Conservation (phyloP, 2,797 vertebrate genomes). For the Nyctibius grandis region DNA sequence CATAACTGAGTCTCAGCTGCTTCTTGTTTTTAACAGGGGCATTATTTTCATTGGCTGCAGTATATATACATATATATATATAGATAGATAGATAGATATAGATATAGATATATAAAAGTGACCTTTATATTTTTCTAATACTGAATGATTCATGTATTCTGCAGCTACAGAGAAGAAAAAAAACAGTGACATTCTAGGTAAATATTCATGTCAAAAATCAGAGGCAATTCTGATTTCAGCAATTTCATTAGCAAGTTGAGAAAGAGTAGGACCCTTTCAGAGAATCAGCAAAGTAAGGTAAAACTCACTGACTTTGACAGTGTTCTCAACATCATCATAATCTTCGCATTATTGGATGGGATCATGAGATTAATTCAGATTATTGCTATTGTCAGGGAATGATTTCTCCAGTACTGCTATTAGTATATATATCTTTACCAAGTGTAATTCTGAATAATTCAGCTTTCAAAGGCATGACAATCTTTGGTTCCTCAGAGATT, state of each 20-base stretch:
- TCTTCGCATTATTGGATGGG: background rate
- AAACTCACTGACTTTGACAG: background rate
- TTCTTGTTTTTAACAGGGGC: background rate
- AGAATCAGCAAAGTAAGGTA: background rate
- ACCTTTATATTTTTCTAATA: background rate
- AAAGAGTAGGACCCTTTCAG: background rate
- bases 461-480: rapidly evolving
- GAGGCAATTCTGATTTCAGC: background rate
- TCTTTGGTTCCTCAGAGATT: background rate
- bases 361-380: background rate
- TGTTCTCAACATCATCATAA: background rate
- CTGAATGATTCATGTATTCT: background rate
- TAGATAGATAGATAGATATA: too few relatives aligned
- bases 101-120: too few relatives aligned
- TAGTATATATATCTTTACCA: background rate
- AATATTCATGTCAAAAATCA: background rate
- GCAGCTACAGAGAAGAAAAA: background rate
- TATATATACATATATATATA: too few relatives aligned
- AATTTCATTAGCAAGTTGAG: background rate
- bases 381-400: background rate
- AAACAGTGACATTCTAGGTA: background rate
- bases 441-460: background rate
- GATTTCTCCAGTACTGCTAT: background rate
- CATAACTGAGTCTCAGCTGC: background rate
- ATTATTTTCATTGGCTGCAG: background rate